Evolutionary conservation across 2,113 vertebrate species (phyloP).

Genomic region (Tychaedon coryphoeus): DNA sequence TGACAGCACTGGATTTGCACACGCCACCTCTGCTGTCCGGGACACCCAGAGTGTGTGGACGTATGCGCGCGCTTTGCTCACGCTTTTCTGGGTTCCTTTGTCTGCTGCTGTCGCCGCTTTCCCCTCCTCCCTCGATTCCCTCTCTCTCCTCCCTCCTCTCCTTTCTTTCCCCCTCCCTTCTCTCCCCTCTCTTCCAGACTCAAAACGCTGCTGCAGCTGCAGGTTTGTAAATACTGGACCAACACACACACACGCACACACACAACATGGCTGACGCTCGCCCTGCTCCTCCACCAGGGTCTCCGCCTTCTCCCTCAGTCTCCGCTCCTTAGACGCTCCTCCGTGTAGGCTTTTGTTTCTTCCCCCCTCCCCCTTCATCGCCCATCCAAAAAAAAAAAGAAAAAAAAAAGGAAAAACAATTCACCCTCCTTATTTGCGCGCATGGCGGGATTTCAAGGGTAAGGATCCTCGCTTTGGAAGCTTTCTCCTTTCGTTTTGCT

Average conservation of each 20-base stretch:
- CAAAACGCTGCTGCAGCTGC: slow-evolving; percentile 61
- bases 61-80: not conserved
- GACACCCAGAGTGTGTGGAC: not conserved
- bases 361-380: not conserved
- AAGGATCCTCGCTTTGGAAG: slow-evolving; percentile 54
- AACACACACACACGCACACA: not conserved
- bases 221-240: slow-evolving; percentile 68
- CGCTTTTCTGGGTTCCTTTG: slow-evolving; percentile 45
- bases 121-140: not conserved
- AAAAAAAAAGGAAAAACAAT: not conserved
- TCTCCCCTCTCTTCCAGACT: slow-evolving; percentile 3
- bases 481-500: slow-evolving; percentile 54
- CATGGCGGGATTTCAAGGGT: slow-evolving; percentile 60
- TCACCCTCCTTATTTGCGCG: slow-evolving; percentile 29
- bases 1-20: not conserved
- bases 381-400: not conserved
- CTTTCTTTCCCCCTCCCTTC: slow-evolving; percentile 10
- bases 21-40: not conserved
- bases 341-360: slow-evolving; percentile 28
- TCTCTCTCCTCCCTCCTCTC: not conserved
- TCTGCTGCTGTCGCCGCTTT: slow-evolving; percentile 33
- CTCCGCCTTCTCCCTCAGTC: slow-evolving; percentile 41
- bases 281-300: slow-evolving; percentile 45
- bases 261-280: slow-evolving; percentile 83
- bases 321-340: slow-evolving; percentile 18